phyloP scores from a whole-genome alignment of 2,888 invertebrate genomes.

The Eudasyphora cyanicolor region DNA sequence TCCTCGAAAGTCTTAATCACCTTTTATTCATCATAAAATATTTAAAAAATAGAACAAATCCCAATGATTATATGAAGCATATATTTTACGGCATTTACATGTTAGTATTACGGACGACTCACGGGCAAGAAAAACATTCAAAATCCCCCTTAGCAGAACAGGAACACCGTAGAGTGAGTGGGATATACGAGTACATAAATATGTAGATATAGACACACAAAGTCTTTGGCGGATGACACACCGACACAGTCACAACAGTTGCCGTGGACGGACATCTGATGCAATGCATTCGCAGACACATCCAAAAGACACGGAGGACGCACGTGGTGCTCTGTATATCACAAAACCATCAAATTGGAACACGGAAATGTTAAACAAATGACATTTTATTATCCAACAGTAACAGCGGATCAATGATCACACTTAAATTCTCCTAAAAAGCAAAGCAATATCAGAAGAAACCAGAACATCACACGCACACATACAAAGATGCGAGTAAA shows the following conservation, averaged over 20 bases:
- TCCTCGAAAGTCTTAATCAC: constrained; percentile 10
- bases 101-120: constrained; percentile 25
- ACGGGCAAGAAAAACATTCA: no score
- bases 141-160: not conserved
- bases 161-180: not conserved
- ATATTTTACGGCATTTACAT: constrained; percentile 51
- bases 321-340: constrained; percentile 50
- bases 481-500: not conserved
- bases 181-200: no score
- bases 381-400: constrained; percentile 45
- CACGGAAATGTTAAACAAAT: constrained; percentile 57
- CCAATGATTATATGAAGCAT: constrained; percentile 33
- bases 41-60: constrained; percentile 38
- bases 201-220: no score
- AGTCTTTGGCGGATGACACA: not conserved
- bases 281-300: not conserved
- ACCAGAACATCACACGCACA: constrained; percentile 15
- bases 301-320: not conserved
- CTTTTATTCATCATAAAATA: constrained; percentile 52
- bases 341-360: constrained; percentile 46
- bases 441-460: constrained; percentile 19
- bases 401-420: constrained; percentile 57
- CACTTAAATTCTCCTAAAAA: constrained; percentile 38
- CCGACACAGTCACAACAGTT: not conserved
- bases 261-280: not conserved